phyloP scores from a whole-genome alignment of 1,140 invertebrate species.

The Delia radicum region DNA sequence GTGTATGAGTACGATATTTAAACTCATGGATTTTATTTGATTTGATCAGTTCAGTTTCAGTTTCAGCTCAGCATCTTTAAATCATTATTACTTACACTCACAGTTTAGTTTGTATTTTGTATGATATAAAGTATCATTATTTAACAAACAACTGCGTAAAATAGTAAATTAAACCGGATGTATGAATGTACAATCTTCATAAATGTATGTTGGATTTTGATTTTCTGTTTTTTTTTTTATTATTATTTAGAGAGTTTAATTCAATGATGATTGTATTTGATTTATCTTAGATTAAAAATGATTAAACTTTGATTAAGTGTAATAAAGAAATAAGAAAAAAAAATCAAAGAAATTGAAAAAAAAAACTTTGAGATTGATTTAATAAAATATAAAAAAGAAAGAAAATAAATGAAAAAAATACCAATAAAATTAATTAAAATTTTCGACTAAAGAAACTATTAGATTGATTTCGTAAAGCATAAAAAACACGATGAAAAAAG shows the following conservation, averaged over 20 bases:
- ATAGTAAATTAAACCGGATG: slow-evolving; percentile 30
- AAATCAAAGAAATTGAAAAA: too few relatives aligned
- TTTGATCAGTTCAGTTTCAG: neutral
- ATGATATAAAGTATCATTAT: slow-evolving; percentile 2
- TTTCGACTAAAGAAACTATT: too few relatives aligned
- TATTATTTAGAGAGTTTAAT: neutral
- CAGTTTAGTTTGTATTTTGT: neutral
- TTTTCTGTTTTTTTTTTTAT: neutral
- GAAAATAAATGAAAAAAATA: too few relatives aligned
- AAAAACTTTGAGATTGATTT: too few relatives aligned
- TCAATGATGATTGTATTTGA: neutral
- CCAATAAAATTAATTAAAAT: too few relatives aligned
- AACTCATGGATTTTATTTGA: slow-evolving; percentile 3
- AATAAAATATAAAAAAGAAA: too few relatives aligned
- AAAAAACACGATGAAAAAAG: too few relatives aligned
- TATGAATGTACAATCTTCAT: neutral
- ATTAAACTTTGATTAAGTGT: neutral
- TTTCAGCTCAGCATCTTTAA: slow-evolving; percentile 18
- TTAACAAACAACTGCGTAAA: neutral
- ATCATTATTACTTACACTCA: slow-evolving; percentile 9
- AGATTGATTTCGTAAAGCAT: too few relatives aligned
- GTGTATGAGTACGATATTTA: neutral
- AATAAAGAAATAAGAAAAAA: neutral
- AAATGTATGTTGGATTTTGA: neutral
- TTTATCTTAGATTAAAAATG: neutral